These are phyloP conservation scores for Peromyscus maniculatus DNA, from an alignment of 2,113 vertebrate genomes.

Conservation along the genomic window DNA sequence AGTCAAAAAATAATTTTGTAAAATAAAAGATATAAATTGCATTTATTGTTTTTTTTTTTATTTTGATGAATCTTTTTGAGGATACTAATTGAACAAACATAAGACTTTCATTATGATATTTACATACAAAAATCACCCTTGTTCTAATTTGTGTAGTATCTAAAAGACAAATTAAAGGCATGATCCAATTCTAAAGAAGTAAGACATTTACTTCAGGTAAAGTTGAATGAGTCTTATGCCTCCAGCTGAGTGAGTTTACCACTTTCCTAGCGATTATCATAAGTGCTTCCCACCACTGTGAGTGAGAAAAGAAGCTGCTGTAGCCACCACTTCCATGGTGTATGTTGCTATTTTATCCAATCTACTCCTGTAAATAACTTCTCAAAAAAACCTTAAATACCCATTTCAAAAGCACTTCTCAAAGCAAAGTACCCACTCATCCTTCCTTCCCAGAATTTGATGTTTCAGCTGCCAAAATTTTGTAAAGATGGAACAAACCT, in stretches of 20 bases:
- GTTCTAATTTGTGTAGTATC: constrained; percentile 39
- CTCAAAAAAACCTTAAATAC: constrained; percentile 71
- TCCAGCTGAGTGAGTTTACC: constrained; percentile 79
- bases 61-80: not conserved
- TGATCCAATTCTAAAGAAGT: constrained; percentile 79
- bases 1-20: not conserved
- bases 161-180: constrained; percentile 63
- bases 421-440: constrained; percentile 59
- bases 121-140: not conserved
- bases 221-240: constrained; percentile 53
- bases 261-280: constrained; percentile 83
- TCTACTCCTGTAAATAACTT: constrained; percentile 81
- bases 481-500: not conserved
- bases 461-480: constrained; percentile 58
- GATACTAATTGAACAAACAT: not conserved
- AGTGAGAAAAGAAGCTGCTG: constrained; percentile 74
- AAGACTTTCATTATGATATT: not conserved
- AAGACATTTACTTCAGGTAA: constrained; percentile 54
- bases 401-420: constrained; percentile 79
- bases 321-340: constrained; percentile 70
- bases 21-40: not conserved
- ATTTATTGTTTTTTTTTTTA: not conserved
- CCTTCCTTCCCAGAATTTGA: constrained; percentile 64
- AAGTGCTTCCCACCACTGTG: constrained; percentile 80
- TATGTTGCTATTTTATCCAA: constrained; percentile 80